phyloP scores from a whole-genome alignment of 1,140 invertebrate species.

The Magallana gigas region DNA sequence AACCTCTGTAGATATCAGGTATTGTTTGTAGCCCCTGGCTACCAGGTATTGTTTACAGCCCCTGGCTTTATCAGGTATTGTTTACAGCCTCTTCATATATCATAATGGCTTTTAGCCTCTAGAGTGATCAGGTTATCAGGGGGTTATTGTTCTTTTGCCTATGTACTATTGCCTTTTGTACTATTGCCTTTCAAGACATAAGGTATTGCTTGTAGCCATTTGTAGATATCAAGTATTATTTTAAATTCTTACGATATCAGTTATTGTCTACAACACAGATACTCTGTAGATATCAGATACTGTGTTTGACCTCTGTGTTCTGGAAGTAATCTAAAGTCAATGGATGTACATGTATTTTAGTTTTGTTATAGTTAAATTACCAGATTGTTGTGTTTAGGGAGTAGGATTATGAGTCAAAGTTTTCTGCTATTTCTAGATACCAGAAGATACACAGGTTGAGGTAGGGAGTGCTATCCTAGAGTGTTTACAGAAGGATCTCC shows the following conservation, averaged over 20 bases:
- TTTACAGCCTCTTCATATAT: neutral
- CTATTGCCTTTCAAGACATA: neutral
- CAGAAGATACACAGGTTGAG: constrained; percentile 61
- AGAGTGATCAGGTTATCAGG: no score
- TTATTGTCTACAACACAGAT: neutral
- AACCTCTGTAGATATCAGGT: constrained; percentile 61
- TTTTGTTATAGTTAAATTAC: neutral
- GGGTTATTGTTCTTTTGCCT: no score
- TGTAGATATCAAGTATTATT: no score
- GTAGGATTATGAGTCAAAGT: neutral
- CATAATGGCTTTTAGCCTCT: no score
- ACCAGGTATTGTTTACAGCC: neutral
- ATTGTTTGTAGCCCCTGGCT: no score
- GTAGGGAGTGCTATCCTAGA: constrained; percentile 64
- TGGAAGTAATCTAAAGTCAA: no score
- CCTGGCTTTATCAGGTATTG: neutral
- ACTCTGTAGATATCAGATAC: neutral
- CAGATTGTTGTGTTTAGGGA: no score
- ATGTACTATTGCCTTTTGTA: no score
- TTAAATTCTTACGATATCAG: neutral
- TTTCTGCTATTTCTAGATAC: constrained; percentile 46
- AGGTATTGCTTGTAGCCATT: neutral
- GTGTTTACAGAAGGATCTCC: constrained; percentile 59
- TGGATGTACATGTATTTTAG: neutral
- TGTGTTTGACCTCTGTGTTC: neutral